phyloP scores from a whole-genome alignment of 2,797 vertebrate species.

The Coilia nasus region DNA sequence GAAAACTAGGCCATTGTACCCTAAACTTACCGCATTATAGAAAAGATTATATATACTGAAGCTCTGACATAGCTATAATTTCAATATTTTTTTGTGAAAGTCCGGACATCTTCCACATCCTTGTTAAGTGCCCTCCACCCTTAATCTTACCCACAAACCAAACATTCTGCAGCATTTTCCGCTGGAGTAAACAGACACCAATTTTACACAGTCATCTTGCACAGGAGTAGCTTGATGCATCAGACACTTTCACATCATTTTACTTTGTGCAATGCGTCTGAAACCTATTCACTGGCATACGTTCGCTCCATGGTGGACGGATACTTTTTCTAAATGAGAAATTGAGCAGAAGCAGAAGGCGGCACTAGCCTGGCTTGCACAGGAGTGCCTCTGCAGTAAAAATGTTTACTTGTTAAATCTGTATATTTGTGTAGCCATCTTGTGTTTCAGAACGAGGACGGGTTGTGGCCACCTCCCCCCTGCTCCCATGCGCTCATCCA shows the following conservation, averaged over 20 bases:
- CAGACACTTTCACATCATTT: no score
- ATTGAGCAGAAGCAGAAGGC: no score
- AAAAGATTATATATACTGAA: background rate
- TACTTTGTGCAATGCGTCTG: no score
- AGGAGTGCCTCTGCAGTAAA: slow-evolving; percentile 9
- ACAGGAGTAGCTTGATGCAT: no score
- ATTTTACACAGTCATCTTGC: background rate
- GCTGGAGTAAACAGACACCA: background rate
- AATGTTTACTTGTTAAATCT: slow-evolving; percentile 21
- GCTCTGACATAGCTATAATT: background rate
- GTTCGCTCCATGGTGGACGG: no score
- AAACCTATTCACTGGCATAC: no score
- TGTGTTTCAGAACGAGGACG: background rate
- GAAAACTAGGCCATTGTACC: background rate
- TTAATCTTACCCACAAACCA: background rate
- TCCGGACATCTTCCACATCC: background rate
- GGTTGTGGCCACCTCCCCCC: background rate
- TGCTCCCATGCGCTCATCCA: background rate
- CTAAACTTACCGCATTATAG: background rate
- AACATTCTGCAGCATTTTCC: background rate
- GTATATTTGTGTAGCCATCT: slow-evolving; percentile 20
- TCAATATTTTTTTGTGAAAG: background rate
- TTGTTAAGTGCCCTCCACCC: background rate
- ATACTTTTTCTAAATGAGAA: no score
- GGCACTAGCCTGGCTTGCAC: background rate